phyloP scores from a whole-genome alignment of 2,888 invertebrate genomes.

The Pterobdella sp. region DNA sequence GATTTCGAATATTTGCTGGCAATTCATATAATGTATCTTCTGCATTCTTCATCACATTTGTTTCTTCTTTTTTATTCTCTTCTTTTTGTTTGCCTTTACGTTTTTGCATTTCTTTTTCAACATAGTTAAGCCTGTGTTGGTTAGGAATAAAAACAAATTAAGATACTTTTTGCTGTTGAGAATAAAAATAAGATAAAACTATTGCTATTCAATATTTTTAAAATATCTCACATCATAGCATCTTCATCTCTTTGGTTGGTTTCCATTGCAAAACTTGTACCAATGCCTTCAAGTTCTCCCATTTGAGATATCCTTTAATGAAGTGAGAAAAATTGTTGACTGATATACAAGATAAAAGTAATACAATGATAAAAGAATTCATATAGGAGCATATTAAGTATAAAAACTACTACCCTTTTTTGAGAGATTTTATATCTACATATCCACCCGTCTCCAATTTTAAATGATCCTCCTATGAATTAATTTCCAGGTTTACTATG shows the following conservation, averaged over 20 bases:
- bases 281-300: conserved; percentile 58
- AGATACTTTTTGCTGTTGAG: conserved; percentile 18
- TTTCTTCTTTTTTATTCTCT: conserved; percentile 26
- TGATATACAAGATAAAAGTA: no score
- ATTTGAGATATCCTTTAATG: conserved; percentile 32
- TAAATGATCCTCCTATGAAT: conserved; percentile 51
- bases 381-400: no score
- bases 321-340: neutral
- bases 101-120: conserved; percentile 78
- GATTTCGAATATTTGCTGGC: conserved; percentile 71
- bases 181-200: conserved; percentile 2
- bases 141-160: neutral
- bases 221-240: conserved; percentile 76
- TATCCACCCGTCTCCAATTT: conserved; percentile 67
- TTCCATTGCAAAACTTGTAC: conserved; percentile 93
- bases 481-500: conserved; percentile 15
- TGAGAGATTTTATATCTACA: conserved; percentile 64
- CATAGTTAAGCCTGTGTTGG: conserved; percentile 63
- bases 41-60: neutral
- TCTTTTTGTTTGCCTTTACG: conserved; percentile 61
- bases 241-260: conserved; percentile 96
- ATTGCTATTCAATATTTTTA: no score
- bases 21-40: conserved; percentile 60
- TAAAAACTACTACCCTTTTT: conserved; percentile 43
- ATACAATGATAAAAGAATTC: no score